These are phyloP conservation scores for Craniophora ligustri DNA, from an alignment of 2,888 invertebrate species.

Conservation along the genomic window DNA sequence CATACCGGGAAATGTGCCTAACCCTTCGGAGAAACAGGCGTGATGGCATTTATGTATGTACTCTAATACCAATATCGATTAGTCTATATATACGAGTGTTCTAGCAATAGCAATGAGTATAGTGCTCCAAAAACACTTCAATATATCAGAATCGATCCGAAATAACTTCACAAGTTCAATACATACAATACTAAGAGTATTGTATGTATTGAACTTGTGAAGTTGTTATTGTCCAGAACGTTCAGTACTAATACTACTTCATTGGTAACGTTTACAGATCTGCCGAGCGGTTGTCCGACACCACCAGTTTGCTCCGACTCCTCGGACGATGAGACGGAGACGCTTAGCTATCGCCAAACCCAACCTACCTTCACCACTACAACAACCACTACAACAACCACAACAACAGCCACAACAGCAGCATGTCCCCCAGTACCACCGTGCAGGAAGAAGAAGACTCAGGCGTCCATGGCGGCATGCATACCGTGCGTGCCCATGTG, in stretches of 20 bases:
- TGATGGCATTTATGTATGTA: too few species aligned
- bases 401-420: conserved; percentile 28
- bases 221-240: not conserved
- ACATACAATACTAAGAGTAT: too few species aligned
- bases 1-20: too few species aligned
- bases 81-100: too few species aligned
- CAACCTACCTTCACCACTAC: not conserved
- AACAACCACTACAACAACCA: conserved; percentile 19
- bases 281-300: conserved; percentile 56
- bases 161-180: not conserved
- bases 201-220: not conserved
- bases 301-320: conserved; percentile 61
- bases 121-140: not conserved
- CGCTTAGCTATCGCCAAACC: not conserved
- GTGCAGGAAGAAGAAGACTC: conserved; percentile 30
- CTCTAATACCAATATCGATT: too few species aligned
- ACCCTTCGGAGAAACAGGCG: too few species aligned
- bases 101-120: not conserved
- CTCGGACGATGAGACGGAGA: conserved; percentile 37
- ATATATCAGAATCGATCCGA: too few species aligned
- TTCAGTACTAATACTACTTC: too few species aligned
- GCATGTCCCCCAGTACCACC: conserved; percentile 40
- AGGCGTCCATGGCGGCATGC: not conserved
- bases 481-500: conserved; percentile 28
- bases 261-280: not conserved